These are phyloP conservation scores for Catostylus mosaicus DNA, from an alignment of 30 jellyfish, hydroid and myxozoan species.

Conservation along the genomic window DNA sequence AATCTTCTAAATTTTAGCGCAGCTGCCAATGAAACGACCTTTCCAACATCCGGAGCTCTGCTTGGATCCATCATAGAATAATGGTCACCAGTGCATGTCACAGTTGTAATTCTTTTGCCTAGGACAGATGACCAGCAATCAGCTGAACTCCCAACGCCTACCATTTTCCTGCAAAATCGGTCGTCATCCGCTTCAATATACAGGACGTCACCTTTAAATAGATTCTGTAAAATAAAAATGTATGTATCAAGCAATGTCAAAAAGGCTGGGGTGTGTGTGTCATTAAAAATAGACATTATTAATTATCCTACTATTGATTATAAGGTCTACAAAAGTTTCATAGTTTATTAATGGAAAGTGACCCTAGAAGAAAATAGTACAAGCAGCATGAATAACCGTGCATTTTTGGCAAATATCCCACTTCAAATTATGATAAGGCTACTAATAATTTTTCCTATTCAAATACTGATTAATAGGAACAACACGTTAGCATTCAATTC, in stretches of 20 bases:
- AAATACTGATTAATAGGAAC: too few relatives aligned
- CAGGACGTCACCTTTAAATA: slow-evolving; percentile 37
- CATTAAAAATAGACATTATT: background rate
- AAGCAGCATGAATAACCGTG: too few relatives aligned
- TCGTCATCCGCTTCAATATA: slow-evolving; percentile 74
- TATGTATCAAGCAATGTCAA: background rate
- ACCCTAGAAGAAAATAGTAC: background rate
- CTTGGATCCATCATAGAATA: slow-evolving; percentile 65
- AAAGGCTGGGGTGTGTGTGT: background rate
- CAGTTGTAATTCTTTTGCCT: slow-evolving; percentile 1
- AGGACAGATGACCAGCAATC: slow-evolving; percentile 63
- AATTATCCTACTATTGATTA: too few relatives aligned
- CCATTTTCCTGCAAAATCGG: slow-evolving; percentile 36
- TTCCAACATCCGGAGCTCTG: slow-evolving; percentile 70
- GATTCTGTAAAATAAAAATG: slow-evolving; percentile 22
- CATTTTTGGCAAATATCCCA: too few relatives aligned
- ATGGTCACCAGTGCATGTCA: slow-evolving; percentile 66
- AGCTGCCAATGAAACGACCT: slow-evolving; percentile 50
- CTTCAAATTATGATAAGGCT: too few relatives aligned
- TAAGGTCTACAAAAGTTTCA: background rate
- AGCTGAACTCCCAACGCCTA: slow-evolving; percentile 61
- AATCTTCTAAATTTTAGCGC: slow-evolving; percentile 29
- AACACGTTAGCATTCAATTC: too few relatives aligned
- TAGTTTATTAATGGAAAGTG: background rate
- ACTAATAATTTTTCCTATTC: too few relatives aligned